These are phyloP conservation scores for Mesitornis unicolor DNA, from an alignment of 2,113 vertebrate species.

Conservation along the genomic window DNA sequence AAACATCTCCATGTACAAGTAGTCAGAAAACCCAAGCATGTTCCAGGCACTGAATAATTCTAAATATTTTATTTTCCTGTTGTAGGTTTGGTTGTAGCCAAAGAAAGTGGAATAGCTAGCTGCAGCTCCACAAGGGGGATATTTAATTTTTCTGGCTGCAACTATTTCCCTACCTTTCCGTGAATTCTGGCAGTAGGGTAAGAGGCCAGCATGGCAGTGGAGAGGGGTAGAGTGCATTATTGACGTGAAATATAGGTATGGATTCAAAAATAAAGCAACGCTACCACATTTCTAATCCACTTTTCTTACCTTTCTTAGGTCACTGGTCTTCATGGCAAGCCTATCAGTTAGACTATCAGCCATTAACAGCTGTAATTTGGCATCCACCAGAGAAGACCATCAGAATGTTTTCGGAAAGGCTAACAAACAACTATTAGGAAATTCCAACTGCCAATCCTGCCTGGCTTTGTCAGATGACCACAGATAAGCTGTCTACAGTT, in stretches of 20 bases:
- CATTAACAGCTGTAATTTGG: not conserved
- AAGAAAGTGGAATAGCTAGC: not conserved
- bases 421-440: not conserved
- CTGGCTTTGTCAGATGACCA: not conserved
- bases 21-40: not conserved
- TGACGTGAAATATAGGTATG: not conserved
- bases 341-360: not conserved
- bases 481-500: not conserved
- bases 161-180: not conserved
- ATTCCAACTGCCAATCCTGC: not conserved
- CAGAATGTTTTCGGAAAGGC: not conserved
- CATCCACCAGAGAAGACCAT: not conserved
- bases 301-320: not conserved
- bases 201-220: not conserved
- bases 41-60: not conserved
- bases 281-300: not conserved
- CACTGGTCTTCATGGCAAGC: not conserved
- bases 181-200: not conserved
- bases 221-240: not conserved
- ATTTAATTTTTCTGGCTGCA: not conserved
- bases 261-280: not conserved
- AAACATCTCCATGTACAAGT: not conserved
- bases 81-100: not conserved
- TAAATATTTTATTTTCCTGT: not conserved
- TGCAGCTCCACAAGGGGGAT: not conserved